Evolutionary conservation across 2,888 invertebrate genomes (phyloP).

Genomic region (Chrysotoxum bicinctum): DNA sequence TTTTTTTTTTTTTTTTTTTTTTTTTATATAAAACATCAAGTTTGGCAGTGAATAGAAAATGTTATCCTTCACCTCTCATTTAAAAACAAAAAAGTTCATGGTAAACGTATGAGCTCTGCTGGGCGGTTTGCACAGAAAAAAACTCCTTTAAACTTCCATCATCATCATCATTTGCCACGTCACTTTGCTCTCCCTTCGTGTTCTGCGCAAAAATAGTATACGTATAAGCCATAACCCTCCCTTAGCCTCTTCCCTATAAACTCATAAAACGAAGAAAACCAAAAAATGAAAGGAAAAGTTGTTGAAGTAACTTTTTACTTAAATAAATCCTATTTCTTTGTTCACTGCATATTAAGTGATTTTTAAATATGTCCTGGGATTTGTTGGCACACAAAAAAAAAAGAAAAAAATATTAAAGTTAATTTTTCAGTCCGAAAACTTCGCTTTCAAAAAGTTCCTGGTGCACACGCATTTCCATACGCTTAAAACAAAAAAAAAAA

Average conservation of each 20-base stretch:
- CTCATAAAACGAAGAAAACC: conserved; percentile 4
- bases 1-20: conserved; percentile 5
- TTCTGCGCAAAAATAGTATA: conserved; percentile 18
- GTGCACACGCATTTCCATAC: conserved; percentile 68
- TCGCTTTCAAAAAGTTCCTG: conserved; percentile 48
- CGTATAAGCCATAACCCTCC: conserved; percentile 18
- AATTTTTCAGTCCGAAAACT: conserved; percentile 61
- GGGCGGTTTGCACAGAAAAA: neutral
- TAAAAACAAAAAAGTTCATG: conserved; percentile 36
- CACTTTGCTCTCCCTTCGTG: conserved; percentile 25
- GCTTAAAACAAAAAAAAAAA: no score
- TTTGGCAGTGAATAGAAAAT: conserved; percentile 28
- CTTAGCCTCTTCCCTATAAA: neutral
- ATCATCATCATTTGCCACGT: conserved; percentile 46
- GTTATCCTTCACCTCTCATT: conserved; percentile 50
- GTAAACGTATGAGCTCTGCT: conserved; percentile 30
- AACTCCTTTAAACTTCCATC: conserved; percentile 40
- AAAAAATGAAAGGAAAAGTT: conserved; percentile 61
- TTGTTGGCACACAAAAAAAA: conserved; percentile 24
- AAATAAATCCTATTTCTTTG: conserved; percentile 72
- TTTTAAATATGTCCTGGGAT: conserved; percentile 73
- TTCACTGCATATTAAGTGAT: conserved; percentile 72
- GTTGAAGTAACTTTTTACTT: conserved; percentile 72
- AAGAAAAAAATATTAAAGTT: conserved; percentile 43
- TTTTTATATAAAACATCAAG: conserved; percentile 10